A percentile compares a stretch with the other conserved stretches of the same genome.
Conservation (phyloP, 2,113 vertebrate species). For the Leucosticte australis region DNA sequence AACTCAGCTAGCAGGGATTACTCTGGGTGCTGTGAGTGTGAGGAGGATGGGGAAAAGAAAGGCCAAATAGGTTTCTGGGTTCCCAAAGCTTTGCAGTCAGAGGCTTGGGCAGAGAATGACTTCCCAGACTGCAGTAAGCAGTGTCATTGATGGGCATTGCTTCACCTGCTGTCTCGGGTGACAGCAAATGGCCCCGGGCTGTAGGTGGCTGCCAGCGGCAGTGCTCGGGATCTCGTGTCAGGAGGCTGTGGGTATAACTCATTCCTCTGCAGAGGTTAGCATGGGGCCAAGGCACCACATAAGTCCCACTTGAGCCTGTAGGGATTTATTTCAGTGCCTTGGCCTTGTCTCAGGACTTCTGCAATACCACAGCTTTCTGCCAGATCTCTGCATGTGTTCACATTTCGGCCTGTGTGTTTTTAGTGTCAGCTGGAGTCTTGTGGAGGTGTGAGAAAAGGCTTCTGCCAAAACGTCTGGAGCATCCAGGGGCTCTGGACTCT, state of each 20-base stretch:
- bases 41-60: neutral
- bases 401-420: neutral
- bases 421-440: constrained; percentile 25
- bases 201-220: neutral
- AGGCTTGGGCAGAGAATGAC: neutral
- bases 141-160: neutral
- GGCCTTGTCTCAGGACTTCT: constrained; percentile 53
- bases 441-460: constrained; percentile 14
- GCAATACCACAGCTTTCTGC: constrained; percentile 23
- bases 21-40: neutral
- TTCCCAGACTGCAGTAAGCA: neutral
- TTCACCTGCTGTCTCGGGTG: constrained; percentile 37
- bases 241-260: neutral
- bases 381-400: neutral
- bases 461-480: neutral
- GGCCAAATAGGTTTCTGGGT: neutral
- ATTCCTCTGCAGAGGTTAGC: constrained; percentile 15
- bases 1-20: neutral
- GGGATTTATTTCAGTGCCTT: constrained; percentile 46
- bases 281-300: constrained; percentile 15
- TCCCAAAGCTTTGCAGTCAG: neutral
- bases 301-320: constrained; percentile 37
- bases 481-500: neutral
- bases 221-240: neutral
- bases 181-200: neutral